These are phyloP conservation scores for Tupiocoris notatus DNA, from an alignment of 2,888 invertebrate genomes.

Conservation along the genomic window DNA sequence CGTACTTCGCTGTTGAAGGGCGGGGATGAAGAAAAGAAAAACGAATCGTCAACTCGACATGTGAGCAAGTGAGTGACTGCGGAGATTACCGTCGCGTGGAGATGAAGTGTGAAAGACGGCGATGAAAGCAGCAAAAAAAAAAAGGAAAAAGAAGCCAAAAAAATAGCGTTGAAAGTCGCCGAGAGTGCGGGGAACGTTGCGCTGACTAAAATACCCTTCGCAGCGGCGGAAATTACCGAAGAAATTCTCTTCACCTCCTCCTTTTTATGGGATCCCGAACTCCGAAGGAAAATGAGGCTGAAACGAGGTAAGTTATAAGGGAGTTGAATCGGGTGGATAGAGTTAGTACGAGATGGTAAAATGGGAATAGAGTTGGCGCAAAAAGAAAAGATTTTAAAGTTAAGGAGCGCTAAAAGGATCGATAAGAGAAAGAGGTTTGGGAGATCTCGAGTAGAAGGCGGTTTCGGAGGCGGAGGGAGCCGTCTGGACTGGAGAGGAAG, in stretches of 20 bases:
- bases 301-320: neutral
- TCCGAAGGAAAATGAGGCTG: neutral
- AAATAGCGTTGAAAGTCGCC: neutral
- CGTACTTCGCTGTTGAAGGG: neutral
- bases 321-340: neutral
- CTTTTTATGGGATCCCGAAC: neutral
- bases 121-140: neutral
- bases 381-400: constrained; percentile 31
- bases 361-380: neutral
- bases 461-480: neutral
- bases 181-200: neutral
- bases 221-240: neutral
- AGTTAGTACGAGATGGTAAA: neutral
- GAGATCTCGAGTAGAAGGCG: constrained; percentile 1
- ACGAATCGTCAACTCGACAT: neutral
- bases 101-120: neutral
- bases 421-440: constrained; percentile 18
- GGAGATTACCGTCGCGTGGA: neutral
- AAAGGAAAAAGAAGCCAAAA: neutral
- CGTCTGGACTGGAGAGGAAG: too few relatives aligned
- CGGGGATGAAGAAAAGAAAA: neutral
- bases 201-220: neutral
- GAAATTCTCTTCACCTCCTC: neutral
- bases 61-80: neutral
- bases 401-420: constrained; percentile 28